phyloP scores from a whole-genome alignment of 2,797 vertebrate genomes.

The Anabas testudineus region DNA sequence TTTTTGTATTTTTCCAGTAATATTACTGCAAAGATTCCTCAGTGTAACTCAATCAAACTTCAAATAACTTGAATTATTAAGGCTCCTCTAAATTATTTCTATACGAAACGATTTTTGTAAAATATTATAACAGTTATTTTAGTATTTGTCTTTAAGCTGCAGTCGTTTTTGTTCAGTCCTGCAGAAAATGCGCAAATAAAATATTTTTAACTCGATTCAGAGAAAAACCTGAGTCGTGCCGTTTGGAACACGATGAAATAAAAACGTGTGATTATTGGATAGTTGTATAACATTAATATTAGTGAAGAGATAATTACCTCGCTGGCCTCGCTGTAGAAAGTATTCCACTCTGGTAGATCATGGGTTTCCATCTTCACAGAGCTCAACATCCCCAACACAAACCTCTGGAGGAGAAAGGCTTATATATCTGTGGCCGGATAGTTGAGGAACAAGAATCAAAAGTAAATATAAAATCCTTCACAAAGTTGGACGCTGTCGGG shows the following conservation, averaged over 20 bases:
- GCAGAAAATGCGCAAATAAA: conserved; percentile 1
- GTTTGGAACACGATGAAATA: neutral
- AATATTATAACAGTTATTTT: neutral
- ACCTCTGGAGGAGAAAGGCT: conserved; percentile 55
- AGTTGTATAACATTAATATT: neutral
- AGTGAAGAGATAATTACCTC: conserved; percentile 79
- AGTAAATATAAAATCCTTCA: conserved; percentile 53
- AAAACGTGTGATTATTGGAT: neutral
- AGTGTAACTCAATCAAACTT: too few relatives aligned
- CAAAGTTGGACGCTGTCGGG: neutral
- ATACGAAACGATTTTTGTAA: neutral
- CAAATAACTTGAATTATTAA: neutral
- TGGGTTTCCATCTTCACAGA: conserved; percentile 92
- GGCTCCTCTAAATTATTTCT: too few relatives aligned
- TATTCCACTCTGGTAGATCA: conserved; percentile 89
- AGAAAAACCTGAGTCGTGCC: rapidly evolving
- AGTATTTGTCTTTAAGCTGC: neutral
- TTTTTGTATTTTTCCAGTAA: too few relatives aligned
- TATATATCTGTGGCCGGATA: conserved; percentile 15
- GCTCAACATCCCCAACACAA: conserved; percentile 87
- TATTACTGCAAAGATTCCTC: too few relatives aligned
- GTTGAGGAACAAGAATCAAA: neutral
- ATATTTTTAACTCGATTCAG: neutral
- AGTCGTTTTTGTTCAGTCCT: neutral
- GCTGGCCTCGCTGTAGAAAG: conserved; percentile 87